phyloP scores from a whole-genome alignment of 2,888 invertebrate genomes.

The Ochropleura plecta region DNA sequence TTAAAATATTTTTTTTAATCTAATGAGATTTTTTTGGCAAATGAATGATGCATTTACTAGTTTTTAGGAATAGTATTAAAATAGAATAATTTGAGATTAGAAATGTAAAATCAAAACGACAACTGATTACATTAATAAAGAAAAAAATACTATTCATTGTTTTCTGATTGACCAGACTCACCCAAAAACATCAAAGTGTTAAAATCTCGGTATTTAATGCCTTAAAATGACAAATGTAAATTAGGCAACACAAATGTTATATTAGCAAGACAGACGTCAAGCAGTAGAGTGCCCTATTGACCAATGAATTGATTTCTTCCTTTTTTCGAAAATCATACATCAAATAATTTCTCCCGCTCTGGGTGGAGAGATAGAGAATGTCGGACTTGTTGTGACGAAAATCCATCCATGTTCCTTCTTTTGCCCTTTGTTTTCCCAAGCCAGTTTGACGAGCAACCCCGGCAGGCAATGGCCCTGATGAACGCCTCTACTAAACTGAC shows the following conservation, averaged over 20 bases:
- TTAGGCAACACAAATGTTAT: not conserved
- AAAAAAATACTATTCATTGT: not conserved
- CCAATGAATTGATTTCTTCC: no score
- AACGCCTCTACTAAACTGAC: no score
- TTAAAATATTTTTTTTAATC: not conserved
- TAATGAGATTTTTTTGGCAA: conserved; percentile 35
- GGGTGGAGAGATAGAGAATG: no score
- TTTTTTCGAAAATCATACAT: no score
- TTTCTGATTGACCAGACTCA: not conserved
- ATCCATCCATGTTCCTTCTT: no score
- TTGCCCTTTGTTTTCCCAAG: no score
- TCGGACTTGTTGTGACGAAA: no score
- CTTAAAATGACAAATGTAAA: not conserved
- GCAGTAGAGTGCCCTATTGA: no score
- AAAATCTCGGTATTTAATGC: not conserved
- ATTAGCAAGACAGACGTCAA: no score
- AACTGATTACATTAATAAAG: conserved; percentile 39
- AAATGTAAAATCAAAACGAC: conserved; percentile 44
- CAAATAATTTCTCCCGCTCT: no score
- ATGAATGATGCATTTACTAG: conserved; percentile 62
- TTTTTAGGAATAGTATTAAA: conserved; percentile 36
- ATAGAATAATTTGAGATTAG: conserved; percentile 30
- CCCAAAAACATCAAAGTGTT: not conserved
- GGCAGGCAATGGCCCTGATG: no score
- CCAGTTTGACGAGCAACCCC: no score